Evolutionary conservation across 2,797 vertebrate genomes (phyloP), one percentile per base, ranked within the genome.

Genomic region (Sebastes hubbsi): DNA sequence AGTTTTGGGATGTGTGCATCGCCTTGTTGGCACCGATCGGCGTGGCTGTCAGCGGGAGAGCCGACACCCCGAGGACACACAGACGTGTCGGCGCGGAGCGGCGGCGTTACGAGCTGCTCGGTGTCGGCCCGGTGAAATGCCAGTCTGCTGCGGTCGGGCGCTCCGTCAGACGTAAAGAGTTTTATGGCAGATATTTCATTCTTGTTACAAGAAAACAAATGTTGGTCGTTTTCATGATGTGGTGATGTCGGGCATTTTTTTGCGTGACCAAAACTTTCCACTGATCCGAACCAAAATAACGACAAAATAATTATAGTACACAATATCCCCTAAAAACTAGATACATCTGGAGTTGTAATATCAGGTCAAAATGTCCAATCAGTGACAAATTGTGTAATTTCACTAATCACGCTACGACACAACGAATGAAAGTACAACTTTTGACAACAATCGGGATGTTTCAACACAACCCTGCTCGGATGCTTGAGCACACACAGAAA

Each of bases 1-100:
- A 59, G 80, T n/a, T 88, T 59, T 14, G 73, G 30, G 76, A 88
- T 87, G 89, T 79, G 76, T 52, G 70, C 56, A 64, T 67, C 10
- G 73, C 77, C 49, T 78, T 3, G 77, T 78, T 76, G 87, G 85
- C 88, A 85, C 6, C 59, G 30, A 76, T 22, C 55, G 2, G 76
- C 18, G 77, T 12, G 75, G 73, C 61, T 58, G 70, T 73, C 70
- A 67, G 86, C 77, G 2, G 86, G 83, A 42, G 76, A 52, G 74
- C 73, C 4, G 77, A 86, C 78, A 13, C 87, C 38, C 62, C 0
- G 3, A 79, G 70, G 79, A 67, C 75, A 54, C 32, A 75, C n/a
- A 58, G 75, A 67, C 22, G 36, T 18, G 75, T 73, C 65, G 12
- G 66, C 5, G 75, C 13, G 49, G 22, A 60, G 52, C 76, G 4